These are phyloP conservation scores for Ostrea edulis DNA, from an alignment of 1,140 invertebrate species.

Conservation along the genomic window DNA sequence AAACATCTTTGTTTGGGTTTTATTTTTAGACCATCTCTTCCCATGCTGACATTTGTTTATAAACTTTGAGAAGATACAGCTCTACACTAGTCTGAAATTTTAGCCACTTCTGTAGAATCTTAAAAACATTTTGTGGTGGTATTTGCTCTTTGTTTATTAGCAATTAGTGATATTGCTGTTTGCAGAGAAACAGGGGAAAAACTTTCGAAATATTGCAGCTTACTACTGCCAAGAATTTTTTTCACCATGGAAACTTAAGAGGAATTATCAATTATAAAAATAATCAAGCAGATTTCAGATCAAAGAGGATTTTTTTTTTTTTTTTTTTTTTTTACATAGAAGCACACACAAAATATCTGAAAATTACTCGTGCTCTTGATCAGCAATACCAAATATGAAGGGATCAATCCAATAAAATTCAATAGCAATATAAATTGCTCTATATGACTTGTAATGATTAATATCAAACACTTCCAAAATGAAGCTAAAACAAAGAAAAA, in stretches of 20 bases:
- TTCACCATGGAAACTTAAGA: background rate
- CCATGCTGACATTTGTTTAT: conserved; percentile 32
- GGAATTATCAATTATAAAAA: background rate
- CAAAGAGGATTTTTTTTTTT: background rate
- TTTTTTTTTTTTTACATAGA: too few species aligned
- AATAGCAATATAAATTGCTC: too few species aligned
- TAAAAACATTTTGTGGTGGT: background rate
- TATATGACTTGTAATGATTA: too few species aligned
- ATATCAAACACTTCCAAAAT: too few species aligned
- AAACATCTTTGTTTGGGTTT: conserved; percentile 36
- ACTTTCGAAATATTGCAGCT: background rate
- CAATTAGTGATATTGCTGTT: conserved; percentile 19
- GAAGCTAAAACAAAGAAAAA: too few species aligned
- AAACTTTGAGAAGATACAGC: conserved; percentile 24
- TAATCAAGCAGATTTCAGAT: background rate
- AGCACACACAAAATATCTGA: too few species aligned
- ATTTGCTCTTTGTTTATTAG: conserved; percentile 17
- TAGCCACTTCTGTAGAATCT: background rate
- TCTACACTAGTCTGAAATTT: conserved; percentile 8
- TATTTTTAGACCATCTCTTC: background rate
- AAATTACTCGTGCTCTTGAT: too few species aligned
- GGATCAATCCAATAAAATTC: too few species aligned
- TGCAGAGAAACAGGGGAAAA: background rate
- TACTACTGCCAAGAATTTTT: background rate
- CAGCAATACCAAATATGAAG: too few species aligned